Percentiles rank a stretch among this genome's conserved stretches.
Evolutionary conservation across 2,888 invertebrate species (phyloP).

Genomic region (Schizotus pectinicornis): DNA sequence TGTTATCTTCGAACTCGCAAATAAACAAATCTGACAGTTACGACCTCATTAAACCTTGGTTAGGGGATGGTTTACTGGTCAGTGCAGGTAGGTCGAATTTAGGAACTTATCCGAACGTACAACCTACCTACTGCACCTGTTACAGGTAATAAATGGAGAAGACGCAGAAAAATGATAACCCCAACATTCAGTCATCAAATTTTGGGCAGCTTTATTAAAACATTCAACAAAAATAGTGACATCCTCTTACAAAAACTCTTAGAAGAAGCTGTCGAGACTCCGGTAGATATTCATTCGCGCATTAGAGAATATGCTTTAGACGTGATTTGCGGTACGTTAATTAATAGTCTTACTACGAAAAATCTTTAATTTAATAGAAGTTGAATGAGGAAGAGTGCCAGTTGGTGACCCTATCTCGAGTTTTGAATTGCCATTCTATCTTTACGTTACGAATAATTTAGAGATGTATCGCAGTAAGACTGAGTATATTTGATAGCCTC

Average conservation of each 20-base stretch:
- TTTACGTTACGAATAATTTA: no score
- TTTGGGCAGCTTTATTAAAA: constrained; percentile 25
- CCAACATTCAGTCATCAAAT: constrained; percentile 33
- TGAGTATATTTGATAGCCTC: background rate
- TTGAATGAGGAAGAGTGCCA: no score
- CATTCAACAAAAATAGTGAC: constrained; percentile 23
- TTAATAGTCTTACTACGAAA: background rate
- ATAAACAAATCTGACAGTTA: constrained; percentile 50
- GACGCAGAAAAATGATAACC: constrained; percentile 32
- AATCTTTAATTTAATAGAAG: no score
- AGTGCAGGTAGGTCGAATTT: constrained; percentile 49
- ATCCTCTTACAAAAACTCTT: constrained; percentile 21
- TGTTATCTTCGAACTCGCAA: constrained; percentile 14
- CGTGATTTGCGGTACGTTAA: constrained; percentile 31
- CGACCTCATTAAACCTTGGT: constrained; percentile 50
- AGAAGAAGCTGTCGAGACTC: constrained; percentile 9
- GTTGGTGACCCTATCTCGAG: no score
- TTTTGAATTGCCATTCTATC: no score
- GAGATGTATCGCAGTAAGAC: background rate
- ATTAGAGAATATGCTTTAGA: constrained; percentile 25
- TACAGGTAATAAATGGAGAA: constrained; percentile 30
- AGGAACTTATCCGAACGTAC: background rate
- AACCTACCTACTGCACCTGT: no score
- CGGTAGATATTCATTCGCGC: constrained; percentile 16
- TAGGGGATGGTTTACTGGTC: constrained; percentile 53